Conservation (phyloP, 2,888 invertebrate genomes). For the Augochlorella aurata region DNA sequence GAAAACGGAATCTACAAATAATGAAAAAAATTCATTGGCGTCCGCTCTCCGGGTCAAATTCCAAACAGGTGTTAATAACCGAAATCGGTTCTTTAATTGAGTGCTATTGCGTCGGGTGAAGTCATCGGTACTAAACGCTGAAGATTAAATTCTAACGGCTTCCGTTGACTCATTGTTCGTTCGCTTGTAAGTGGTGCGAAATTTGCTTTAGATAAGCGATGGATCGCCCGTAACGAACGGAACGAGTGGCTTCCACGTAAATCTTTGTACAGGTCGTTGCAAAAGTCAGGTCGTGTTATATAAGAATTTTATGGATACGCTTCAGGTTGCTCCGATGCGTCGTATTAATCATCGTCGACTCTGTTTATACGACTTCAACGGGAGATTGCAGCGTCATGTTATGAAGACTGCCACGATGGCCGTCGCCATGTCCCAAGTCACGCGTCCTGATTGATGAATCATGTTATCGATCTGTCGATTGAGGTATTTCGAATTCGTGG, state of each 20-base stretch:
- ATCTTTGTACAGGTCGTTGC: background rate
- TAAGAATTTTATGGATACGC: background rate
- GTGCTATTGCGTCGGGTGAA: background rate
- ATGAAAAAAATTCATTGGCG: background rate
- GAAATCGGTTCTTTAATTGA: background rate
- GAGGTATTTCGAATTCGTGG: background rate
- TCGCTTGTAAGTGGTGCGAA: background rate
- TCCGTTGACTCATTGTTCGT: slow-evolving; percentile 6
- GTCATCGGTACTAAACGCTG: background rate
- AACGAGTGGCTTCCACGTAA: background rate
- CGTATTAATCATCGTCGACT: slow-evolving; percentile 3
- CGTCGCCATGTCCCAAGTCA: background rate
- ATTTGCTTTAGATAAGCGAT: background rate
- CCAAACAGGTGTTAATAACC: background rate
- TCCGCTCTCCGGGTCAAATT: background rate
- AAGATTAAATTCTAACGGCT: background rate
- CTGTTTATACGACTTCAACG: background rate
- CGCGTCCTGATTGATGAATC: slow-evolving; percentile 2
- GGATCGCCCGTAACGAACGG: background rate
- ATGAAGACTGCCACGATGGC: background rate
- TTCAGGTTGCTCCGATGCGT: background rate
- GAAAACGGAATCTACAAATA: background rate
- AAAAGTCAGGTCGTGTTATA: background rate
- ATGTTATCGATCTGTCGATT: background rate
- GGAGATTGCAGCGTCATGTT: background rate